Conservation (phyloP, 2,888 invertebrate species). For the Scaptomyza cyrtandrae region DNA sequence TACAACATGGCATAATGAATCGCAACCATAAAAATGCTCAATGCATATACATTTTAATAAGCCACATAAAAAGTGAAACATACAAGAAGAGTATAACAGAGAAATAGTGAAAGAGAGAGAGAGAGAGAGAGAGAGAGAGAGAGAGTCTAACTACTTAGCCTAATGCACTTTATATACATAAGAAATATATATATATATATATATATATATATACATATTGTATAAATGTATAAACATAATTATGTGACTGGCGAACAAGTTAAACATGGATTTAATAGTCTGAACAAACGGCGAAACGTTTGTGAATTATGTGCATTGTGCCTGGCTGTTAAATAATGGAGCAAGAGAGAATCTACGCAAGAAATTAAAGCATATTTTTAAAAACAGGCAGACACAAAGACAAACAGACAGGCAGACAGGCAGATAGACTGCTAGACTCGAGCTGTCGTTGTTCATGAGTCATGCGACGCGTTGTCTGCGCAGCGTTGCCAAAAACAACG, state of each 20-base stretch:
- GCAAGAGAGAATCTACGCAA: constrained; percentile 30
- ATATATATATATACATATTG: constrained; percentile 16
- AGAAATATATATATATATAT: constrained; percentile 21
- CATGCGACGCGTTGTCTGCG: constrained; percentile 51
- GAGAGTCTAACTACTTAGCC: constrained; percentile 27
- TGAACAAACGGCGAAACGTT: constrained; percentile 38
- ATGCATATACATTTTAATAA: constrained; percentile 71
- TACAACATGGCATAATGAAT: constrained; percentile 44
- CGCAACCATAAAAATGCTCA: constrained; percentile 52
- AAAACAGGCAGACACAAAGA: constrained; percentile 27
- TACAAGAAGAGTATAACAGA: not conserved
- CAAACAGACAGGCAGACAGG: constrained; percentile 61
- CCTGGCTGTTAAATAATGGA: constrained; percentile 38
- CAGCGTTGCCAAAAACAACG: constrained; percentile 53
- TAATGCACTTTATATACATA: constrained; percentile 23
- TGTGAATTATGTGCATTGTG: constrained; percentile 60
- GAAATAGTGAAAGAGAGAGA: not conserved
- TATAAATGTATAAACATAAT: constrained; percentile 50
- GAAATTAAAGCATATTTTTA: constrained; percentile 68
- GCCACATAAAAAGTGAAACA: constrained; percentile 32
- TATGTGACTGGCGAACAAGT: constrained; percentile 57
- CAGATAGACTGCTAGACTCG: constrained; percentile 30
- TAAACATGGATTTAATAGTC: constrained; percentile 57
- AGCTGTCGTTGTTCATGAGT: constrained; percentile 53
- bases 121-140: not conserved